These are phyloP conservation scores for Andrena marginata DNA, from an alignment of 2,888 invertebrate genomes.

Conservation along the genomic window DNA sequence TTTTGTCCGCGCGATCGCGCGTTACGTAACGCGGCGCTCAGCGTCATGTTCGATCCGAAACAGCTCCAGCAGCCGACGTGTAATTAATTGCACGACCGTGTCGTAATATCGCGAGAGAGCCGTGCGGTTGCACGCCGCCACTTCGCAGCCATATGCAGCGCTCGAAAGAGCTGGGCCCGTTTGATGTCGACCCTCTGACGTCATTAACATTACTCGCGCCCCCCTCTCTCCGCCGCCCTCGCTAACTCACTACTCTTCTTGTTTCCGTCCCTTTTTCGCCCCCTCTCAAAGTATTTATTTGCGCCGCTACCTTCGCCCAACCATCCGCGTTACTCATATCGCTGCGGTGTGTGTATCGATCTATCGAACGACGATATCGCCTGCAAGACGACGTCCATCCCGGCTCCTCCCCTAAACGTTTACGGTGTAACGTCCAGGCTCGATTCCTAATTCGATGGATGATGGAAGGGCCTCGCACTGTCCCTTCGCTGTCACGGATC, in stretches of 20 bases:
- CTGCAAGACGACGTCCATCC: constrained; percentile 18
- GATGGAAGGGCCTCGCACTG: background rate
- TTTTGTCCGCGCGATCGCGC: constrained; percentile 49
- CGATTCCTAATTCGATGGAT: constrained; percentile 31
- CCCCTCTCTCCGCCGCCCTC: background rate
- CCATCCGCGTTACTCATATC: constrained; percentile 9
- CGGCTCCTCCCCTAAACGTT: constrained; percentile 17
- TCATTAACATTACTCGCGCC: constrained; percentile 70
- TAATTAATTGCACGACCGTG: constrained; percentile 75
- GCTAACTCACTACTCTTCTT: constrained; percentile 11
- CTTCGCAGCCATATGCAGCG: constrained; percentile 73
- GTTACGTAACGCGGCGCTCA: constrained; percentile 55
- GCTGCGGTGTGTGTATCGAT: constrained; percentile 38
- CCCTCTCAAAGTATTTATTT: constrained; percentile 34
- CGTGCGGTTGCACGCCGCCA: constrained; percentile 71
- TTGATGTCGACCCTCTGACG: constrained; percentile 76
- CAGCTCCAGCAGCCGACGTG: constrained; percentile 52
- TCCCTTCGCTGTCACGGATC: background rate
- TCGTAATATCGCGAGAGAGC: constrained; percentile 75
- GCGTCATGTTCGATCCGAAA: constrained; percentile 60
- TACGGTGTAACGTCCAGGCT: background rate
- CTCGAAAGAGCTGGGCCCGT: constrained; percentile 73
- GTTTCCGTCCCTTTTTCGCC: background rate
- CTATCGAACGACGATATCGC: background rate
- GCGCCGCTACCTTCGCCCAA: background rate